Conservation (phyloP, 2,113 vertebrate genomes). For the Podarcis muralis region DNA sequence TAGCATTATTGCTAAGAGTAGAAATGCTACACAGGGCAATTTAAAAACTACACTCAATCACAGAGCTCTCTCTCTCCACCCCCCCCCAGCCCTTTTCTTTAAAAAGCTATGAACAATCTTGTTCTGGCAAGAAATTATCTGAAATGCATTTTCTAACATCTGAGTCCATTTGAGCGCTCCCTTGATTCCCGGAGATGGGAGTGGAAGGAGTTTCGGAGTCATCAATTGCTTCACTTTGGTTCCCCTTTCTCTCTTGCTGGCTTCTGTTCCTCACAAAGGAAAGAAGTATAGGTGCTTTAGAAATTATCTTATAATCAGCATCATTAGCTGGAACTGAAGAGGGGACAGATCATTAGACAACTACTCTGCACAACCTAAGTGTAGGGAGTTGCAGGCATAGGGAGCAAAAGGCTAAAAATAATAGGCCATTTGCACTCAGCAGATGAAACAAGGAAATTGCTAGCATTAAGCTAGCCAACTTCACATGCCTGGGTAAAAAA, state of each 20-base stretch:
- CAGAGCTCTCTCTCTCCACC: not conserved
- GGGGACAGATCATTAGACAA: not conserved
- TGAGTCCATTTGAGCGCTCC: not conserved
- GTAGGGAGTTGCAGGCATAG: not conserved
- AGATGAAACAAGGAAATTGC: slow-evolving; percentile 2
- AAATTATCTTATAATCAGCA: not conserved
- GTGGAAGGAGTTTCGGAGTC: not conserved
- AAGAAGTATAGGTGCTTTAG: not conserved
- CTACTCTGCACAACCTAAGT: not conserved
- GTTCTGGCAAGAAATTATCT: not conserved
- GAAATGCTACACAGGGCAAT: not conserved
- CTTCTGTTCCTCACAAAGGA: not conserved
- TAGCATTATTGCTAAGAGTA: not conserved
- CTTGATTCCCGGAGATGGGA: not conserved
- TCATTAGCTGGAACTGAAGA: not conserved
- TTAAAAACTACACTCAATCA: not conserved
- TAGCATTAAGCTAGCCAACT: not conserved
- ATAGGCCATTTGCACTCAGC: not conserved
- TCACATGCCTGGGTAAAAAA: not conserved
- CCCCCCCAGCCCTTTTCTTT: no score
- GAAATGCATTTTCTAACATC: not conserved
- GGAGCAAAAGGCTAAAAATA: not conserved
- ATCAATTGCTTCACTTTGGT: not conserved
- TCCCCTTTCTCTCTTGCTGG: not conserved
- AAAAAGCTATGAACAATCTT: not conserved